These are phyloP conservation scores for Chrysolina haemoptera DNA, from an alignment of 2,888 invertebrate genomes.

Conservation along the genomic window DNA sequence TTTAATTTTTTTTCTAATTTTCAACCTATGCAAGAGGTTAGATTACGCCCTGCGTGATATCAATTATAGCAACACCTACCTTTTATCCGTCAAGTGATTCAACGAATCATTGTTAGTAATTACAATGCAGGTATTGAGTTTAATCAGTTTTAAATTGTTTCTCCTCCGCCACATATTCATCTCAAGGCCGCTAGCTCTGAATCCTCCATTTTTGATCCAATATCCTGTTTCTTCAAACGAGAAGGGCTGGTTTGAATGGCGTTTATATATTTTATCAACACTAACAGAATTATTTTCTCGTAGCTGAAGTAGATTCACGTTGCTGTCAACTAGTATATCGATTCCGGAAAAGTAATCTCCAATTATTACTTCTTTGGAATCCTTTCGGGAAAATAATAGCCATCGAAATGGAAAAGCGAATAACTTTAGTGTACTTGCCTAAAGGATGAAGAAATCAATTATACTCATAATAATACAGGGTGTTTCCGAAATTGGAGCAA, in stretches of 20 bases:
- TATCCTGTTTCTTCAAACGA: conserved; percentile 57
- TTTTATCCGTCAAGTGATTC: conserved; percentile 75
- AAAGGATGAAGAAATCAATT: conserved; percentile 19
- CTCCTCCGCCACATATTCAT: conserved; percentile 66
- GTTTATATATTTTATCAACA: conserved; percentile 58
- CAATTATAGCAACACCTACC: conserved; percentile 62
- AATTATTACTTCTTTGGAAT: conserved; percentile 29
- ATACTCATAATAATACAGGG: no score
- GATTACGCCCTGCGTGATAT: no score
- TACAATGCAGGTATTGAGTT: conserved; percentile 74
- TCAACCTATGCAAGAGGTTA: no score
- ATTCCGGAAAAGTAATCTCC: conserved; percentile 50
- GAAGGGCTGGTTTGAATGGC: conserved; percentile 46
- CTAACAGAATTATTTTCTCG: conserved; percentile 61
- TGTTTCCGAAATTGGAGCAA: no score
- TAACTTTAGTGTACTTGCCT: conserved; percentile 70
- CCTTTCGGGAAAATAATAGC: conserved; percentile 64
- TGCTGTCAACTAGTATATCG: conserved; percentile 71
- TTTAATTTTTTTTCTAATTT: no score
- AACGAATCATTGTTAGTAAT: conserved; percentile 75
- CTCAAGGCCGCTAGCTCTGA: conserved; percentile 47
- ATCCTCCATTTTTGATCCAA: conserved; percentile 53
- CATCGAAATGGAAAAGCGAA: conserved; percentile 73
- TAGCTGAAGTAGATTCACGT: conserved; percentile 69
- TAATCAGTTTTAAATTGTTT: conserved; percentile 69